Base-by-base conservation (phyloP, 2,888 invertebrate genomes). In the Hermodice carunculata region DNA sequence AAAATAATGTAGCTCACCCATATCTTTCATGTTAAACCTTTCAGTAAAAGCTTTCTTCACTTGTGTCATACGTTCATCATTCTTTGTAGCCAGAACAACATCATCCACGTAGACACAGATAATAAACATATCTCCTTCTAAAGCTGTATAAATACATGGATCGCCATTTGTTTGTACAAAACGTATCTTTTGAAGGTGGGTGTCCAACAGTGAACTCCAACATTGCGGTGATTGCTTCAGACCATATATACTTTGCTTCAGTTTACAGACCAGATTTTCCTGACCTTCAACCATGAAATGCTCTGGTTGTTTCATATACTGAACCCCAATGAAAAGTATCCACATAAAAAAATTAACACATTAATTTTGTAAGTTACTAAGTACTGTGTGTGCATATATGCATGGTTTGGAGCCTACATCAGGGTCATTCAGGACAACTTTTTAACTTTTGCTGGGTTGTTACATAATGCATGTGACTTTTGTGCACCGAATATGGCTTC, bases 231-330 rank as follows among this genome's bases (percentile, higher is more conserved):
- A n/a, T n/a, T n/a, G n/a, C n/a, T n/a, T n/a, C n/a, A 67, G 54
- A 24, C 75, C 71, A 51, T 75, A 73, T 3, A 78, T 17, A 17
- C 56, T 52, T 58, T 66, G 70, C 19, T 69, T 61, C 0, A 77
- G 54, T 48, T 63, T 67, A 48, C 73, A 70, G 19, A 76, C 75
- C 11, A 57, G 44, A 4, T 57, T 44, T 31, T 66, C 62, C n/a
- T 59, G 29, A 24, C 65, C 71, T 37, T 46, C 22, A 5, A 57
- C 26, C 32, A 66, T 51, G 53, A 62, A 73, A 19, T 73, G 76
- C 31, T 51, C 56, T 26, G 76, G 68, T 49, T 76, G 74, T 31
- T 43, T 31, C 70, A 77, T 75, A 52, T 61, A n/a, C n/a, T n/a
- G n/a, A n/a, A n/a, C n/a, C n/a, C n/a, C n/a, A n/a, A n/a, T n/a